Conservation (phyloP, 2,797 vertebrate genomes). For the Melanotaenia maccullochi region DNA sequence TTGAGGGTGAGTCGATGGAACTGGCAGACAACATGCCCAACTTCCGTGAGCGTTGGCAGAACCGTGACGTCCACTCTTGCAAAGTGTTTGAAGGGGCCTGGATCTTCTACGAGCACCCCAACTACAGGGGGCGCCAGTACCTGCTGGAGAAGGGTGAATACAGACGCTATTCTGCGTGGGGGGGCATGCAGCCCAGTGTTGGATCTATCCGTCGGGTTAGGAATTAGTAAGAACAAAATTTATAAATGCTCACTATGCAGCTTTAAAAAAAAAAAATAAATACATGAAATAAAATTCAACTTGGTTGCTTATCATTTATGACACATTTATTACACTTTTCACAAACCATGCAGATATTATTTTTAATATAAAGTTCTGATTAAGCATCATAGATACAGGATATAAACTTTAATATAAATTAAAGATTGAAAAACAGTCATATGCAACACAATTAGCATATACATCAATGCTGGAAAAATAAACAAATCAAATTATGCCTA, state of each 20-base stretch:
- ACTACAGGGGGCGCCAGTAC: slow-evolving; percentile 86
- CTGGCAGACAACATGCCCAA: slow-evolving; percentile 81
- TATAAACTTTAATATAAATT: too few relatives aligned
- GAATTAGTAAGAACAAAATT: slow-evolving; percentile 31
- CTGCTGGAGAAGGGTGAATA: slow-evolving; percentile 86
- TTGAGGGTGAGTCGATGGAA: slow-evolving; percentile 83
- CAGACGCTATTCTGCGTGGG: slow-evolving; percentile 81
- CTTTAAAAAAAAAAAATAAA: slow-evolving; percentile 35
- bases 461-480: not conserved
- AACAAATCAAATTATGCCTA: not conserved
- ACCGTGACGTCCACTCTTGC: slow-evolving; percentile 80
- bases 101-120: slow-evolving; percentile 79
- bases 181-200: slow-evolving; percentile 74
- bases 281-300: not conserved
- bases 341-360: not conserved
- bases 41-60: slow-evolving; percentile 70
- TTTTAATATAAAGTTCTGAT: not conserved
- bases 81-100: slow-evolving; percentile 83
- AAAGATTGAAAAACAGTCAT: too few relatives aligned
- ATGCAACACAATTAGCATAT: not conserved
- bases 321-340: not conserved
- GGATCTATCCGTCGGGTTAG: slow-evolving; percentile 82
- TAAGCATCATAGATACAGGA: too few relatives aligned
- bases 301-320: not conserved
- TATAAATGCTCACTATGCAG: not conserved